phyloP scores from a whole-genome alignment of 2,888 invertebrate species.

The Oasisia sp. region DNA sequence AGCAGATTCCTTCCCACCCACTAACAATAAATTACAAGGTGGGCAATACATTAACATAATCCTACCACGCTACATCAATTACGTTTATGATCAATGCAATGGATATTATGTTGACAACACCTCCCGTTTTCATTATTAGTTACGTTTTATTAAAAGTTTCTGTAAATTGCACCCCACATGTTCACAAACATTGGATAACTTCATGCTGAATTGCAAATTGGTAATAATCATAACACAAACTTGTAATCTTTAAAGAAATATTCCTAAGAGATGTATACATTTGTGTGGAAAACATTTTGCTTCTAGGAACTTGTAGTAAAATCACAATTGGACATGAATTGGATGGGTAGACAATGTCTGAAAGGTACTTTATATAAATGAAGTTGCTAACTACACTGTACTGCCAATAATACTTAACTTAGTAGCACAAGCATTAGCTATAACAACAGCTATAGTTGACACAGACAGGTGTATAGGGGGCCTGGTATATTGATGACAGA shows the following conservation, averaged over 20 bases:
- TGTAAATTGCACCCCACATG: neutral
- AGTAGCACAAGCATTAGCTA: neutral
- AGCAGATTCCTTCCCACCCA: neutral
- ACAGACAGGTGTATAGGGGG: neutral
- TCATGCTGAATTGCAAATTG: neutral
- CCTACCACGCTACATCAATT: neutral
- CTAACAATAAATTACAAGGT: neutral
- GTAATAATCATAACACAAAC: neutral
- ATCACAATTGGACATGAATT: neutral
- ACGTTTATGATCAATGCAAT: neutral
- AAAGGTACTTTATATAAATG: neutral
- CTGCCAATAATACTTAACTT: neutral
- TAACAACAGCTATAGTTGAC: neutral
- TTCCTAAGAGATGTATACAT: neutral
- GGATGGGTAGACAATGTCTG: neutral
- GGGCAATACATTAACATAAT: neutral
- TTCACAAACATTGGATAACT: neutral
- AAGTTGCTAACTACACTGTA: neutral
- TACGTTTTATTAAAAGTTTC: neutral
- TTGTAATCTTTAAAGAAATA: neutral
- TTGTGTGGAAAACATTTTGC: neutral
- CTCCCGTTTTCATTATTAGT: neutral
- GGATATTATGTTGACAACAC: neutral
- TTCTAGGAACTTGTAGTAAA: neutral
- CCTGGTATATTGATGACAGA: neutral